Evolutionary conservation across 2,888 invertebrate species (phyloP), one percentile per base, ranked within the genome.

Genomic region (Morpho helenor): DNA sequence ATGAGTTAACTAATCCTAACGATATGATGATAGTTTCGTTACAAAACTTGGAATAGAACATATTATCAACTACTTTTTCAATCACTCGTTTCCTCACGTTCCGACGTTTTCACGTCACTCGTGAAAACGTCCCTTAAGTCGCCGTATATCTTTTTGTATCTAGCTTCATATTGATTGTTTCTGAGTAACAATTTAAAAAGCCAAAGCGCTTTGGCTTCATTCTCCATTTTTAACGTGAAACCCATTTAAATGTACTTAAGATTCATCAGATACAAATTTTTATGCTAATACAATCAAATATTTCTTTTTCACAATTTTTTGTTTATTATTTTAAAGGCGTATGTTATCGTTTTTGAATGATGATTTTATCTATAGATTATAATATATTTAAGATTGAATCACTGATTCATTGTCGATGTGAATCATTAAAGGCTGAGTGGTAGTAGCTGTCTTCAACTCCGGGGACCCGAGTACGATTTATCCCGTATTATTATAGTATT

Each of bases 161-260:
- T 69, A 71, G 67, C 60, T 51, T 57, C 62, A 66, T 66, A 66
- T 67, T 71, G 68, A 70, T 72, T 72, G 66, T 70, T 71, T 73
- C 73, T 68, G 51, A 66, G 70, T 70, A 73, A 70, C 63, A 54
- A 66, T 66, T 64, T 68, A 64, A 65, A 61, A 50, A 44, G 57
- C 49, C 58, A 54, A 62, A 48, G 52, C 43, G n/a, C 50, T 56
- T 16, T 10, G 53, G 41, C 22, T 46, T 9, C 54, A 60, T 52
- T 59, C 55, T 49, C 54, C 10, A 59, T 57, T 57, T 57, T 57
- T 54, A 52, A 52, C 59, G 55, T 51, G 45, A 56, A 59, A 53
- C 57, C 56, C 54, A 60, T 62, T 62, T 62, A 50, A 53, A 57
- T 47, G 46, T 60, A 49, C 52, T 49, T 58, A 58, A 45, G 48